Conservation (phyloP, 2,113 vertebrate genomes). For the Ceratotherium simum region DNA sequence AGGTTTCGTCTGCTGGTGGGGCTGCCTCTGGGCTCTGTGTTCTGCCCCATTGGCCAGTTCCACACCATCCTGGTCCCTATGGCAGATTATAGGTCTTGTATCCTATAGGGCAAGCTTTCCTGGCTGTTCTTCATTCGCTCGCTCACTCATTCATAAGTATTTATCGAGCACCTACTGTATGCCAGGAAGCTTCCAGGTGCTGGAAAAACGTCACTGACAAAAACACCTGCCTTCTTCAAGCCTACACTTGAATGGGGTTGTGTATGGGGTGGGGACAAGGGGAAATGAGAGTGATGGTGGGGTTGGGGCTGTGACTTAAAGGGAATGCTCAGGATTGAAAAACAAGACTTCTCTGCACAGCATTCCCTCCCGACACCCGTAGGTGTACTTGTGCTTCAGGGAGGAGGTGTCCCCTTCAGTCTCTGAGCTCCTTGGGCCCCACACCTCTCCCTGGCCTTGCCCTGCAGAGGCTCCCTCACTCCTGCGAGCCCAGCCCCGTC, state of each 20-base stretch:
- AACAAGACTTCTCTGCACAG: not conserved
- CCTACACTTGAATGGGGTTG: not conserved
- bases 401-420: no score
- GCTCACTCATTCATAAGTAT: not conserved
- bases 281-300: not conserved
- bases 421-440: no score
- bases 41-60: not conserved
- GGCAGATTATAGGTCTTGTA: not conserved
- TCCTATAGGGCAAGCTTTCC: not conserved
- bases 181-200: not conserved
- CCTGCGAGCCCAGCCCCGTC: not conserved
- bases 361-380: rapidly evolving
- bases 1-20: not conserved
- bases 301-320: not conserved
- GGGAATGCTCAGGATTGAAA: not conserved
- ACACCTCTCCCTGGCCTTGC: not conserved
- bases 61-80: no score
- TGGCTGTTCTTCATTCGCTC: not conserved
- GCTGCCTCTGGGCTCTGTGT: not conserved
- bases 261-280: rapidly evolving
- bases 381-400: not conserved
- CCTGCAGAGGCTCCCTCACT: rapidly evolving
- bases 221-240: not conserved
- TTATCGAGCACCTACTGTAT: not conserved
- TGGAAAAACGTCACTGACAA: not conserved